Percentiles rank a stretch among this genome's conserved stretches.
phyloP scores from a whole-genome alignment of 2,113 vertebrate species.

The Colinus virginianus region DNA sequence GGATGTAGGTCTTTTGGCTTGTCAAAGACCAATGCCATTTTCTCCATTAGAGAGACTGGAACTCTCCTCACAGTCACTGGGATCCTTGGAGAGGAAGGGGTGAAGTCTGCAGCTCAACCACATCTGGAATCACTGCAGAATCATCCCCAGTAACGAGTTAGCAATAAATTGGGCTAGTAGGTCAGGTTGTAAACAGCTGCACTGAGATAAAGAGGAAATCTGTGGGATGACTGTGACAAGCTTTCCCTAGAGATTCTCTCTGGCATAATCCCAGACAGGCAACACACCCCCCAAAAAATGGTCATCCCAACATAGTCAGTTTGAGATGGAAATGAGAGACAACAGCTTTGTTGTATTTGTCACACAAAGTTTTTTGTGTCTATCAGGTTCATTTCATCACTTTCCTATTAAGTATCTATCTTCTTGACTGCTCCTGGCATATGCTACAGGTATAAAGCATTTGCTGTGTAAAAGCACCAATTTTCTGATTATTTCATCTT shows the following conservation, averaged over 20 bases:
- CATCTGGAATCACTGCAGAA: constrained; percentile 22
- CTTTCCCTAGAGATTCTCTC: neutral
- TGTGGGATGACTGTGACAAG: neutral
- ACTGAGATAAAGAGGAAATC: neutral
- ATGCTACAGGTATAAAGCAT: neutral
- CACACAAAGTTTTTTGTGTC: neutral
- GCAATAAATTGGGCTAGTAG: constrained; percentile 32
- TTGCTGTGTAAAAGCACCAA: constrained; percentile 11
- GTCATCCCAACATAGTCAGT: neutral
- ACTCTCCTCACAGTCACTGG: neutral
- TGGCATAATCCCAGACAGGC: constrained; percentile 1
- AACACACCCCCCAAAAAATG: neutral
- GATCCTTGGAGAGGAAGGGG: neutral
- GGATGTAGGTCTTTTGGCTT: neutral
- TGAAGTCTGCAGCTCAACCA: neutral
- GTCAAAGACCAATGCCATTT: neutral
- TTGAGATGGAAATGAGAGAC: neutral
- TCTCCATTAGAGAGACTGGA: neutral
- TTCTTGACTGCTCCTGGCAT: constrained; percentile 5
- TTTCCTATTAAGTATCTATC: neutral
- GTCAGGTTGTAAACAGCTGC: constrained; percentile 41
- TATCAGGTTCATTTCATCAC: constrained; percentile 35
- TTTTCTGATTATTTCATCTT: constrained; percentile 25
- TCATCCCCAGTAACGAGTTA: neutral
- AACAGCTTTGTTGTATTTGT: constrained; percentile 16